Conservation (phyloP, 2,113 vertebrate genomes). For the Tamias sibiricus region DNA sequence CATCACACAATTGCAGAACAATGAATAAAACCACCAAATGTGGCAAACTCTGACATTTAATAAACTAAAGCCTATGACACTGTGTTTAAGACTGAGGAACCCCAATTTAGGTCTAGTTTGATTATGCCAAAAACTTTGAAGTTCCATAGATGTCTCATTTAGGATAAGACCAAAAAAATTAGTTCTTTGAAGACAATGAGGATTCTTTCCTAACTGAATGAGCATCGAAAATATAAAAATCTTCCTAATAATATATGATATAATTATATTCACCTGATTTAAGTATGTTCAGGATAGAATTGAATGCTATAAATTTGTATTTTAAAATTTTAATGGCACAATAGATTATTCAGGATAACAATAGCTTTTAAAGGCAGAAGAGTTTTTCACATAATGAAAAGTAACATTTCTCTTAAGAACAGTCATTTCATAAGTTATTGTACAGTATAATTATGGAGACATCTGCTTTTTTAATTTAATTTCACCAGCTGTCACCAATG, state of each 20-base stretch:
- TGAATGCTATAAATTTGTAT: not conserved
- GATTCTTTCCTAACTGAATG: not conserved
- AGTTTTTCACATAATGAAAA: not conserved
- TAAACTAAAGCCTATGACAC: not conserved
- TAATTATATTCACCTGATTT: conserved; percentile 11
- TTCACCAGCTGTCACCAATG: conserved; percentile 45
- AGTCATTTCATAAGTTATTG: conserved; percentile 19
- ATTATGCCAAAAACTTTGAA: not conserved
- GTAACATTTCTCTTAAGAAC: not conserved
- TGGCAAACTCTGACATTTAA: not conserved
- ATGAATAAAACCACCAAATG: not conserved
- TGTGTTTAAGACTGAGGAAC: not conserved
- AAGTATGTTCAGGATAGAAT: not conserved
- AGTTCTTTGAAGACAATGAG: not conserved
- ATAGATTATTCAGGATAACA: conserved; percentile 22
- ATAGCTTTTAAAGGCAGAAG: not conserved
- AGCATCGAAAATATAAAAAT: not conserved
- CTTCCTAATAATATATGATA: not conserved
- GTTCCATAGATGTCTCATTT: not conserved
- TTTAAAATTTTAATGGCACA: not conserved
- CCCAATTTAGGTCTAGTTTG: conserved; percentile 29
- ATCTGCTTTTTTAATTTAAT: conserved; percentile 52
- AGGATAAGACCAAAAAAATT: not conserved
- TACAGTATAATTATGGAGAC: conserved; percentile 59
- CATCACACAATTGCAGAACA: not conserved